phyloP scores from a whole-genome alignment of 2,797 vertebrate genomes.

The Phyllotis vaccarum region DNA sequence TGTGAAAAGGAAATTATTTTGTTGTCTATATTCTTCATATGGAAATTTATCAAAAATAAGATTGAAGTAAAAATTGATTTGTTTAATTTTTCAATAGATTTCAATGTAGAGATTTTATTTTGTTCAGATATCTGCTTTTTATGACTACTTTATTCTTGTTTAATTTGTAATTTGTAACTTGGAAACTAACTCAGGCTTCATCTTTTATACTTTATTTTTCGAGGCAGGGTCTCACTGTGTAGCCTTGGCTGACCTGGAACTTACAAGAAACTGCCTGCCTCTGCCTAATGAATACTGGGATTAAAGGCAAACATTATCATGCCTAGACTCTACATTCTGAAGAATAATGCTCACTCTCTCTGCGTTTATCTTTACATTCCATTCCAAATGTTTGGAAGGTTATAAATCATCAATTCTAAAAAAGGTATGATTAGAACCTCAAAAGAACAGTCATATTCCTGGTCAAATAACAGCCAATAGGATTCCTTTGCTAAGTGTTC shows the following conservation, averaged over 20 bases:
- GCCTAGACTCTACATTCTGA: not conserved
- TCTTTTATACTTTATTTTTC: not conserved
- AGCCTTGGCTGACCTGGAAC: not conserved
- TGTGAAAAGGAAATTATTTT: not conserved
- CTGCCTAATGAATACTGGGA: not conserved
- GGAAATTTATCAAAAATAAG: conserved; percentile 33
- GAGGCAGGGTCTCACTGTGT: not conserved
- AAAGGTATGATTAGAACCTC: not conserved
- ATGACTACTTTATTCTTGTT: not conserved
- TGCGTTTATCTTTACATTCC: not conserved
- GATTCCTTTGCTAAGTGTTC: not conserved
- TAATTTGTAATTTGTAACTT: conserved; percentile 40
- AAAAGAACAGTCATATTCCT: conserved; percentile 9
- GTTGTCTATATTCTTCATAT: conserved; percentile 14
- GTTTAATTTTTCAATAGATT: conserved; percentile 20
- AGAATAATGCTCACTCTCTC: conserved; percentile 10
- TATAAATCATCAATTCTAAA: conserved; percentile 33
- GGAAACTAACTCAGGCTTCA: not conserved
- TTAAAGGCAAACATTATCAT: not conserved
- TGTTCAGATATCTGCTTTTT: conserved; percentile 10
- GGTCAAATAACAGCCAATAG: not conserved
- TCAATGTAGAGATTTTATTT: not conserved
- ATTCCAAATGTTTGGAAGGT: not conserved
- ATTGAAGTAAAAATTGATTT: conserved; percentile 18
- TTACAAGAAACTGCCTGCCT: not conserved